phyloP scores from a whole-genome alignment of 2,888 invertebrate species.

The Electrophaes corylata region DNA sequence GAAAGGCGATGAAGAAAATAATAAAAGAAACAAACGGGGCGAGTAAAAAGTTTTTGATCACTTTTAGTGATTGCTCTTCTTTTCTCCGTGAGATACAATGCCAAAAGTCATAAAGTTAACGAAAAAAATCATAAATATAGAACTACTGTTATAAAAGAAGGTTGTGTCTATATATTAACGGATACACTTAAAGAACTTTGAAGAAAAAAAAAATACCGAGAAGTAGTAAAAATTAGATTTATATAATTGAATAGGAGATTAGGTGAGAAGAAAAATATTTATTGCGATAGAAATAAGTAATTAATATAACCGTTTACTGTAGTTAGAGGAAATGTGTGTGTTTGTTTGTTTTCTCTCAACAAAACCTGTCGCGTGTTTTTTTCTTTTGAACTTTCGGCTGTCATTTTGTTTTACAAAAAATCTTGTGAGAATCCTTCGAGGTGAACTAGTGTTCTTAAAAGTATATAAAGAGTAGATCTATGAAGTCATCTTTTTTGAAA shows the following conservation, averaged over 20 bases:
- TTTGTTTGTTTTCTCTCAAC: conserved; percentile 40
- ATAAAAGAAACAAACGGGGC: conserved; percentile 41
- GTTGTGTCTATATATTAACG: conserved; percentile 80
- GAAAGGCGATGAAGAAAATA: conserved; percentile 50
- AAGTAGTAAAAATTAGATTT: conserved; percentile 75
- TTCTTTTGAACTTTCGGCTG: conserved; percentile 36
- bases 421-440: conserved; percentile 43
- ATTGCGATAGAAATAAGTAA: conserved; percentile 71
- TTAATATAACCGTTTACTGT: conserved; percentile 78
- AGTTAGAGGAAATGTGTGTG: conserved; percentile 55
- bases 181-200: conserved; percentile 63
- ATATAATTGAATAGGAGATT: conserved; percentile 70
- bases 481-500: conserved; percentile 73
- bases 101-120: conserved; percentile 70
- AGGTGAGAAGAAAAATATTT: conserved; percentile 82
- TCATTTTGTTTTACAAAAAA: conserved; percentile 37
- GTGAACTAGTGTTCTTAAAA: conserved; percentile 51
- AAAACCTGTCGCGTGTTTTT: conserved; percentile 31
- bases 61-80: conserved; percentile 50
- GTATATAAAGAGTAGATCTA: conserved; percentile 45
- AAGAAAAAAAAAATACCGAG: conserved; percentile 54
- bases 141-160: conserved; percentile 76
- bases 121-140: conserved; percentile 53
- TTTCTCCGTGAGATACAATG: conserved; percentile 63
- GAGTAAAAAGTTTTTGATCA: conserved; percentile 47